phyloP scores from a whole-genome alignment of 2,888 invertebrate genomes.

The Hyppa rectilinea region DNA sequence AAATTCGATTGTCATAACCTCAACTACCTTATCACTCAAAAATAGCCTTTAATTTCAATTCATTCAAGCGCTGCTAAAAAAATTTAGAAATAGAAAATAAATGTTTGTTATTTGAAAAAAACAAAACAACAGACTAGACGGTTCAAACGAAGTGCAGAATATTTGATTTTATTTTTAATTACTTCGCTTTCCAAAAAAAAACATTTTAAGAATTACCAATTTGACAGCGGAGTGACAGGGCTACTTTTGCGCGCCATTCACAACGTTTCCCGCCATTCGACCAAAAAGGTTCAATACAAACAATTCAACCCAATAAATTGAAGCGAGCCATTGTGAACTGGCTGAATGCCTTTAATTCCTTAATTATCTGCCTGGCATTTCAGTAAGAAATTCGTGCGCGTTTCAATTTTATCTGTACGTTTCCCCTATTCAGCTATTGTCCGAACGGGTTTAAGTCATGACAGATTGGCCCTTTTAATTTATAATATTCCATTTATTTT shows the following conservation, averaged over 20 bases:
- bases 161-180: conserved; percentile 12
- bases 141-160: neutral
- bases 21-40: neutral
- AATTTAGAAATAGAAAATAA: neutral
- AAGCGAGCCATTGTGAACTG: conserved; percentile 37
- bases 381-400: conserved; percentile 33
- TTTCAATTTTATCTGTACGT: conserved; percentile 46
- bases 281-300: conserved; percentile 47
- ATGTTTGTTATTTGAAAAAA: neutral
- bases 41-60: neutral
- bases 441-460: conserved; percentile 10
- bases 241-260: conserved; percentile 28
- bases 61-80: neutral
- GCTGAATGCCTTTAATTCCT: conserved; percentile 45
- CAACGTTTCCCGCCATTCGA: conserved; percentile 10
- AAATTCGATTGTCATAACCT: neutral
- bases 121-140: neutral
- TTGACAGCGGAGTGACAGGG: conserved; percentile 37
- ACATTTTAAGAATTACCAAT: conserved; percentile 16
- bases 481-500: conserved; percentile 36
- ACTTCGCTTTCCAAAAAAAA: neutral
- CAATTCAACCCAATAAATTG: conserved; percentile 42
- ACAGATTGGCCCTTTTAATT: conserved; percentile 41
- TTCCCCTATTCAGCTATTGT: conserved; percentile 52
- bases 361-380: conserved; percentile 46